Evolutionary conservation across 1,140 invertebrate genomes (phyloP).

Genomic region (Microplitis demolitor): DNA sequence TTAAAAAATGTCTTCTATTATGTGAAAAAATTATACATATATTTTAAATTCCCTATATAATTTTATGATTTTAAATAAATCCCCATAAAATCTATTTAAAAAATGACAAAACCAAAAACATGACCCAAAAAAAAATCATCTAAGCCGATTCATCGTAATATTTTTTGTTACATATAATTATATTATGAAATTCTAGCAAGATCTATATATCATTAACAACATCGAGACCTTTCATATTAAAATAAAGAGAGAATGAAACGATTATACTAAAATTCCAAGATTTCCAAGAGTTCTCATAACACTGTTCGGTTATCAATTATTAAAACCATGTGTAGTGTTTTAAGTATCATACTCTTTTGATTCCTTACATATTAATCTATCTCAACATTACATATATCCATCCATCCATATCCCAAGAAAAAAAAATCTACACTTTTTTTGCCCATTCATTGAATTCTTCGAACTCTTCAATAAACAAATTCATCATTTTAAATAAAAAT

Average conservation of each 20-base stretch:
- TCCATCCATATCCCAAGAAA: no score
- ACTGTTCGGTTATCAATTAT: conserved; percentile 58
- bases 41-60: no score
- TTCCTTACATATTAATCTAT: no score
- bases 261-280: conserved; percentile 53
- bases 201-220: not conserved
- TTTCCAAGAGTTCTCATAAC: conserved; percentile 49
- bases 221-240: not conserved
- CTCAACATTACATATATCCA: no score
- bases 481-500: not conserved
- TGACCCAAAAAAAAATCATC: no score
- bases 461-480: conserved; percentile 5
- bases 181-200: not conserved
- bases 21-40: no score
- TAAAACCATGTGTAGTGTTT: conserved; percentile 54
- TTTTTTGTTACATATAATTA: not conserved
- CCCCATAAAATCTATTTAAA: no score
- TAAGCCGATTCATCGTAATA: not conserved
- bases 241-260: conserved; percentile 42
- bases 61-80: no score
- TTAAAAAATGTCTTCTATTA: no score
- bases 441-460: not conserved
- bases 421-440: not conserved
- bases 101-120: no score
- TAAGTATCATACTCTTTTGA: not conserved